Evolutionary conservation across 2,113 vertebrate genomes (phyloP).

Genomic region (Galemys pyrenaicus): DNA sequence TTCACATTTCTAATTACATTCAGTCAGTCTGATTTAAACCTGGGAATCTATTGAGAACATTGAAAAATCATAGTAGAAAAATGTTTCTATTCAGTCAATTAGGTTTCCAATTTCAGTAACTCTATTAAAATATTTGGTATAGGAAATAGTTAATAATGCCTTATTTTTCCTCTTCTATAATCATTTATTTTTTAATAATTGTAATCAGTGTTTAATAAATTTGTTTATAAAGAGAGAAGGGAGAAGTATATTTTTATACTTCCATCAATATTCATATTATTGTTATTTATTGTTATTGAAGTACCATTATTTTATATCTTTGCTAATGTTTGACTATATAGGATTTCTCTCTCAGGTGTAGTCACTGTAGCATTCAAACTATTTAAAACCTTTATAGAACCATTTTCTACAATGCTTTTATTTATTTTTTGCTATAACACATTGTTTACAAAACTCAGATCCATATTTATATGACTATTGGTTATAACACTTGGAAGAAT

Average conservation of each 20-base stretch:
- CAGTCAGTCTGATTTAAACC: not conserved
- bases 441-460: not conserved
- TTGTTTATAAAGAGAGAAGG: too few species aligned
- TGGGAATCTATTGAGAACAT: not conserved
- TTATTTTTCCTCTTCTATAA: constrained; percentile 26
- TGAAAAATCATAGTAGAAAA: not conserved
- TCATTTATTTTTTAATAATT: too few species aligned
- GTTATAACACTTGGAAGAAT: not conserved
- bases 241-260: too few species aligned
- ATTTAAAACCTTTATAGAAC: constrained; percentile 53
- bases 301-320: too few species aligned
- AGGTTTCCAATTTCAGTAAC: not conserved
- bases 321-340: too few species aligned
- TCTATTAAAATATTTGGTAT: constrained; percentile 46
- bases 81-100: not conserved
- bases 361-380: not conserved
- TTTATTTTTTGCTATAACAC: not conserved
- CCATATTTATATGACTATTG: not conserved
- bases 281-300: too few species aligned
- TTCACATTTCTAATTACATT: not conserved
- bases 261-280: too few species aligned
- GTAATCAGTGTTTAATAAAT: too few species aligned
- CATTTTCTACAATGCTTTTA: not conserved
- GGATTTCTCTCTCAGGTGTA: too few species aligned
- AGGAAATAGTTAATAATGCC: constrained; percentile 51